These are phyloP conservation scores for Numida meleagris DNA, from an alignment of 2,113 vertebrate genomes.

Conservation along the genomic window DNA sequence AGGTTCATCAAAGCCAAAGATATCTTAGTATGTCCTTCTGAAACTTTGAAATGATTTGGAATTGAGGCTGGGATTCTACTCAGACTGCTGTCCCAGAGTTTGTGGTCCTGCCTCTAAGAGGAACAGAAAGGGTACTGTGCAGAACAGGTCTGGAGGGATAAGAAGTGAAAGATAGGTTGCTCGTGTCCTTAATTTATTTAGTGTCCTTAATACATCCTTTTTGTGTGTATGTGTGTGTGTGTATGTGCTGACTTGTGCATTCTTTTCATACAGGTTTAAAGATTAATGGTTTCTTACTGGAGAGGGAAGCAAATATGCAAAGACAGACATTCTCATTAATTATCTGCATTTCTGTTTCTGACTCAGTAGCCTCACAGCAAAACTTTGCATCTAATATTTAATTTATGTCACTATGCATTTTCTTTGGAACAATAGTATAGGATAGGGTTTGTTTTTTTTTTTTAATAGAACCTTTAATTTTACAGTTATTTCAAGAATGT, in stretches of 20 bases:
- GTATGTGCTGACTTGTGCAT: not conserved
- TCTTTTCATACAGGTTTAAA: not conserved
- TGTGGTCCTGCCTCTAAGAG: not conserved
- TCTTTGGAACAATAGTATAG: not conserved
- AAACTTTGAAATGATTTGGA: not conserved
- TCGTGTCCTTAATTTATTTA: not conserved
- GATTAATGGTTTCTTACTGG: not conserved
- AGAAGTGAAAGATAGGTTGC: not conserved
- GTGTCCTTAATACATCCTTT: not conserved
- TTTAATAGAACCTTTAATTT: not conserved
- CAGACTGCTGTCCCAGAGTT: not conserved
- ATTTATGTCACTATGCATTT: not conserved
- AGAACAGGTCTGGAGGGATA: not conserved
- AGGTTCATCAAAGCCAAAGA: not conserved
- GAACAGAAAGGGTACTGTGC: not conserved
- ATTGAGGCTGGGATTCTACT: not conserved
- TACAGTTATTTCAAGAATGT: not conserved
- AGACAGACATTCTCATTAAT: not conserved
- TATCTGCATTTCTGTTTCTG: conserved; percentile 7
- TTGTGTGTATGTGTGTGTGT: too few species aligned
- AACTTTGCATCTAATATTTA: conserved; percentile 13
- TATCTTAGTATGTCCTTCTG: not conserved
- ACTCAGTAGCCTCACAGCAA: not conserved
- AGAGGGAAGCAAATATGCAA: not conserved
- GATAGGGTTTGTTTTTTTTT: not conserved